Evolutionary conservation across 2,888 invertebrate genomes (phyloP).

Genomic region (Nebria salina): DNA sequence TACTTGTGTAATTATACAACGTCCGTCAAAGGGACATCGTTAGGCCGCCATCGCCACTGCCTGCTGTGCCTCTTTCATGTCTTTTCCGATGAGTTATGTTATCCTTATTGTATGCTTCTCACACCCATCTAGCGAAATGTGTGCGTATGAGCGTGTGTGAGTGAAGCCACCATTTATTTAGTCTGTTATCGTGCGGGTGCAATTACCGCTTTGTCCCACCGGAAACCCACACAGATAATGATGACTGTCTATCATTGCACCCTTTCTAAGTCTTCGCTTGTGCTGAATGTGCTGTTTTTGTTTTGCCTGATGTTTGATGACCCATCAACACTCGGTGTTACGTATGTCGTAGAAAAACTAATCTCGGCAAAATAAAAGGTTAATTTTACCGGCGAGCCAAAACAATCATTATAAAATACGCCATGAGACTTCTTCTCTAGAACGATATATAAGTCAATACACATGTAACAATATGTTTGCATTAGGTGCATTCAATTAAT

Average conservation of each 20-base stretch:
- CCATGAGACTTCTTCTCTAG: too few relatives aligned
- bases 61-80: constrained; percentile 16
- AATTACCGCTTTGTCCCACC: constrained; percentile 25
- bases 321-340: background rate
- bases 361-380: background rate
- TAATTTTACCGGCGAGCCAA: background rate
- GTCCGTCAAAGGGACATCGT: constrained; percentile 32
- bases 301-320: constrained; percentile 9
- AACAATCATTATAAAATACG: too few relatives aligned
- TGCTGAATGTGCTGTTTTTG: constrained; percentile 7
- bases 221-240: constrained; percentile 7
- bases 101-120: background rate
- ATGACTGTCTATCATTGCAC: constrained; percentile 4
- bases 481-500: too few relatives aligned
- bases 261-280: background rate
- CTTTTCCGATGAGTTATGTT: constrained; percentile 17
- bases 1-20: constrained; percentile 33
- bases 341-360: background rate
- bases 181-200: constrained; percentile 36
- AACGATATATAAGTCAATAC: too few relatives aligned
- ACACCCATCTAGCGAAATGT: background rate
- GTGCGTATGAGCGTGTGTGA: background rate
- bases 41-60: constrained; percentile 10
- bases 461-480: too few relatives aligned
- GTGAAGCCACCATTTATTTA: constrained; percentile 28